Conservation (phyloP, 2,113 vertebrate species). For the Ptilonorhynchus violaceus region DNA sequence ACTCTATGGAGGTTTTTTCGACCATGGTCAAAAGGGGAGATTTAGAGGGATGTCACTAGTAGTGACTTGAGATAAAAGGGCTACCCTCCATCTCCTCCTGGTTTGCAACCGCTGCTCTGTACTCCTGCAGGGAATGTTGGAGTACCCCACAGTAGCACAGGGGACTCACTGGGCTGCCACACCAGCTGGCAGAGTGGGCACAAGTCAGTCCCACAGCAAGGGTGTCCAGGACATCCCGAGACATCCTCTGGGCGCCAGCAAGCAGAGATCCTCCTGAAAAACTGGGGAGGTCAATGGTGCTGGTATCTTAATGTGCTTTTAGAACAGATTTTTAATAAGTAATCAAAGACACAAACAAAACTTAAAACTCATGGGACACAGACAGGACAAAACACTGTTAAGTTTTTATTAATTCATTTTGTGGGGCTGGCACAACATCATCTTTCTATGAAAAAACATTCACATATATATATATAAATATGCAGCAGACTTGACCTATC, state of each 20-base stretch:
- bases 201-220: background rate
- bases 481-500: background rate
- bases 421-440: background rate
- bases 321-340: background rate
- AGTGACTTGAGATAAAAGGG: background rate
- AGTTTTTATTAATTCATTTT: background rate
- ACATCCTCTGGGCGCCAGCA: background rate
- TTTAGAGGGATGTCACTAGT: background rate
- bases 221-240: background rate
- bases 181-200: background rate
- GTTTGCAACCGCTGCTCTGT: background rate
- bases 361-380: background rate
- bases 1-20: rapidly evolving
- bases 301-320: background rate
- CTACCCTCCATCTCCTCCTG: background rate
- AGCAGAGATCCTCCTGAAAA: background rate
- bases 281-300: background rate
- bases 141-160: background rate
- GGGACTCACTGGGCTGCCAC: background rate
- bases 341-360: background rate
- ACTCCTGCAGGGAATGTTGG: rapidly evolving
- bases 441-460: background rate
- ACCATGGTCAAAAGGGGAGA: background rate
- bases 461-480: background rate
- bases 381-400: background rate